A percentile compares a stretch with the other conserved stretches of the same genome.
These are phyloP conservation scores for Agapetus fuscipes DNA, from an alignment of 2,888 invertebrate genomes.

Conservation along the genomic window DNA sequence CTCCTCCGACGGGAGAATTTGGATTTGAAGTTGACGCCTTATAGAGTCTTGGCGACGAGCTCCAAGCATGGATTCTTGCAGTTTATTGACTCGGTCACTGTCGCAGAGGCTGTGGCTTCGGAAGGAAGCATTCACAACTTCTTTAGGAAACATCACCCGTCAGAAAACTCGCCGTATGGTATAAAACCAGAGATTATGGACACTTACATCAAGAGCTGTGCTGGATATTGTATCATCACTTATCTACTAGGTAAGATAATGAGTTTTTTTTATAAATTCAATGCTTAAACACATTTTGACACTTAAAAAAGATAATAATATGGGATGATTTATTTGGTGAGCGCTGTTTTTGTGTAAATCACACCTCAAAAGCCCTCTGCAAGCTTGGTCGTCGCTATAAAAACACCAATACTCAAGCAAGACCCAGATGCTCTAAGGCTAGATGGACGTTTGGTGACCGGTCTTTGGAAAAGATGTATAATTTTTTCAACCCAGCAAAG, in stretches of 20 bases:
- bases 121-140: conserved; percentile 91
- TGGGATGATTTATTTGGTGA: too few relatives aligned
- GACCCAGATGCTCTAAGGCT: too few relatives aligned
- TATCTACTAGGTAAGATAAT: conserved; percentile 63
- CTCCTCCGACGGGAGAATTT: conserved; percentile 87
- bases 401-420: too few relatives aligned
- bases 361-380: too few relatives aligned
- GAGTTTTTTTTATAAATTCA: too few relatives aligned
- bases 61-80: conserved; percentile 95
- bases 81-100: conserved; percentile 85
- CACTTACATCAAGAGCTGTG: conserved; percentile 90
- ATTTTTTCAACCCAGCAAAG: too few relatives aligned
- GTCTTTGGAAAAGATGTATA: too few relatives aligned
- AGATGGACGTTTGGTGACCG: too few relatives aligned
- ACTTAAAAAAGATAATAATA: too few relatives aligned
- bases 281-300: too few relatives aligned
- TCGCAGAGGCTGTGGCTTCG: conserved; percentile 80
- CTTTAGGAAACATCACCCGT: conserved; percentile 83
- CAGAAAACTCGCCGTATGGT: conserved; percentile 80
- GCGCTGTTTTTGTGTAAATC: too few relatives aligned
- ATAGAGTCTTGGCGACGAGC: conserved; percentile 90
- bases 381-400: too few relatives aligned
- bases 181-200: conserved; percentile 94
- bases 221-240: conserved; percentile 97
- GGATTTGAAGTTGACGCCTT: conserved; percentile 93